These are phyloP conservation scores for Melanogrammus aeglefinus DNA, from an alignment of 2,797 vertebrate genomes.

Conservation along the genomic window DNA sequence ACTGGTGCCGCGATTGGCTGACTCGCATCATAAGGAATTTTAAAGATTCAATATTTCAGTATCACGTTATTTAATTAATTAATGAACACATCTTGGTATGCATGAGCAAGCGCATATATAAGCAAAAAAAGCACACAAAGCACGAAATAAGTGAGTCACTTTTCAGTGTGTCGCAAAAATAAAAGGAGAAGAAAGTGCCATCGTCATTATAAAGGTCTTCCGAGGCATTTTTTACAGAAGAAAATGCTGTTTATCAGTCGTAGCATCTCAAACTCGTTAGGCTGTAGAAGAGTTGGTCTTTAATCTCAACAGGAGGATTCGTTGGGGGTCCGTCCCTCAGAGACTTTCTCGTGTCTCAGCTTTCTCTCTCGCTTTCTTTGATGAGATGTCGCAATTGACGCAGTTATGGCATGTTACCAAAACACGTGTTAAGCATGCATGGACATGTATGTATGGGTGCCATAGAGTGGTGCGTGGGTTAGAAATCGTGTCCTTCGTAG, in stretches of 20 bases:
- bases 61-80: neutral
- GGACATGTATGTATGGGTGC: constrained; percentile 31
- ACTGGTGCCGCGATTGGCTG: constrained; percentile 21
- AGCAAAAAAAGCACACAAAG: constrained; percentile 7
- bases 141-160: constrained; percentile 42
- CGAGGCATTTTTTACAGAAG: constrained; percentile 54
- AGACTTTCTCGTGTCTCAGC: constrained; percentile 1
- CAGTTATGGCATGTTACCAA: constrained; percentile 66
- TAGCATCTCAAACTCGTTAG: constrained; percentile 25
- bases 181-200: constrained; percentile 48
- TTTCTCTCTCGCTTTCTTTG: constrained; percentile 7
- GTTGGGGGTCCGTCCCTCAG: too few species aligned
- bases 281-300: neutral
- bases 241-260: constrained; percentile 18
- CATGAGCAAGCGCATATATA: constrained; percentile 11
- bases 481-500: constrained; percentile 17
- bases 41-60: too few species aligned
- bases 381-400: constrained; percentile 50
- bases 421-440: constrained; percentile 47
- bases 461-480: constrained; percentile 31
- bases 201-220: constrained; percentile 71
- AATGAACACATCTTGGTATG: neutral
- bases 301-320: too few species aligned
- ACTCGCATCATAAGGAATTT: neutral
- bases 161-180: constrained; percentile 14